Evolutionary conservation across 2,797 vertebrate genomes (phyloP).

Genomic region (Remorina albescens): DNA sequence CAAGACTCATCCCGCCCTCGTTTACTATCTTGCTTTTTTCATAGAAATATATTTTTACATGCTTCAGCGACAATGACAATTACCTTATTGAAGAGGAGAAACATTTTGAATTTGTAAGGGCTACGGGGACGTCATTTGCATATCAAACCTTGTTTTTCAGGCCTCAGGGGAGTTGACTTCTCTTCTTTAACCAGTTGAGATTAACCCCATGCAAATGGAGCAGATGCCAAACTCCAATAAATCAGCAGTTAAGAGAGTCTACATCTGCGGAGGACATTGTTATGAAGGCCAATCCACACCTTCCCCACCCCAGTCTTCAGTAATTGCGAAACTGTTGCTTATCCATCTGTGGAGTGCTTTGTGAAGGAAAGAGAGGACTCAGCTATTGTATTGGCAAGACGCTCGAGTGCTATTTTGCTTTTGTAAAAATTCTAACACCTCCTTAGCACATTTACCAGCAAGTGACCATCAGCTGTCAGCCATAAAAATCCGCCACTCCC

Average conservation of each 20-base stretch:
- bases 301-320: constrained; percentile 63
- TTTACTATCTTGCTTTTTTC: constrained; percentile 58
- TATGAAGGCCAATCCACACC: constrained; percentile 66
- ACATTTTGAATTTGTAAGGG: constrained; percentile 64
- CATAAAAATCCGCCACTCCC: constrained; percentile 54
- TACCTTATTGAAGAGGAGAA: constrained; percentile 65
- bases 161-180: constrained; percentile 73
- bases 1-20: constrained; percentile 60
- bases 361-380: constrained; percentile 56
- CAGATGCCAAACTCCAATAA: constrained; percentile 82
- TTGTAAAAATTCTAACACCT: constrained; percentile 67
- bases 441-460: constrained; percentile 69
- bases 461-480: constrained; percentile 71
- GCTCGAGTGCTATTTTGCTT: constrained; percentile 58
- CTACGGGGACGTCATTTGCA: constrained; percentile 74
- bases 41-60: constrained; percentile 64
- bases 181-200: constrained; percentile 77
- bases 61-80: constrained; percentile 70
- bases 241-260: constrained; percentile 76
- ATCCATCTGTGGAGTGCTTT: constrained; percentile 78
- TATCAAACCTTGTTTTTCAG: constrained; percentile 73
- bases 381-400: constrained; percentile 51
- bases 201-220: constrained; percentile 83
- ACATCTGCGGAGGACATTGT: constrained; percentile 73
- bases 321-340: constrained; percentile 75